Evolutionary conservation across 1,140 invertebrate genomes (phyloP).

Genomic region (Drosophila nasuta): DNA sequence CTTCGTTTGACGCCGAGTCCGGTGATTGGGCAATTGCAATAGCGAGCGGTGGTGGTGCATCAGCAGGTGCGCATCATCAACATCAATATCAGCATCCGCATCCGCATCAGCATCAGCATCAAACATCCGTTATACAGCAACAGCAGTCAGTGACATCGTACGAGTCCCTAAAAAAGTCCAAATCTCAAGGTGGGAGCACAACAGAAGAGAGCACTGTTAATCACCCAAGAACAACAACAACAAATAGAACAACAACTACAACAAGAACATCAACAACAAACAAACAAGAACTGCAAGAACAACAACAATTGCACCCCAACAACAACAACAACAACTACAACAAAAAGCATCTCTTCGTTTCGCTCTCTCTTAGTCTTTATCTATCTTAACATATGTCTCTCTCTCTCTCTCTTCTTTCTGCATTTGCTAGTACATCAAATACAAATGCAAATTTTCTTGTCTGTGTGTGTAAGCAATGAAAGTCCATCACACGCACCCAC

Average conservation of each 20-base stretch:
- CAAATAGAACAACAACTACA: conserved; percentile 31
- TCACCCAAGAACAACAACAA: conserved; percentile 37
- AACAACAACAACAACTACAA: conserved; percentile 22
- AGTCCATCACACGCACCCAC: conserved; percentile 1
- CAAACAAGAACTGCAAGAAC: conserved; percentile 38
- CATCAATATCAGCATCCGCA: conserved; percentile 57
- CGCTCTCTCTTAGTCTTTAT: conserved; percentile 28
- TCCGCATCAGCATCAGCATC: conserved; percentile 63
- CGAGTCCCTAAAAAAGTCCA: conserved; percentile 88
- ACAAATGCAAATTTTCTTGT: conserved; percentile 20
- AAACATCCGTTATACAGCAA: conserved; percentile 77
- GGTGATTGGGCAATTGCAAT: conserved; percentile 28
- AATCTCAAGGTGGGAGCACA: conserved; percentile 94
- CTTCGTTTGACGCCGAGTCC: conserved; percentile 51
- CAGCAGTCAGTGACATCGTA: conserved; percentile 79
- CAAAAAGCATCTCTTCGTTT: conserved; percentile 26
- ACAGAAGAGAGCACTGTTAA: conserved; percentile 70
- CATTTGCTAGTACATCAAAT: conserved; percentile 10
- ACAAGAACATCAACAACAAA: conserved; percentile 42
- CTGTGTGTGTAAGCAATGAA: conserved; percentile 22
- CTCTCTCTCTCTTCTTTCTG: conserved; percentile 26
- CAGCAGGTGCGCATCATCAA: conserved; percentile 77
- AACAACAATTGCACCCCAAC: conserved; percentile 45
- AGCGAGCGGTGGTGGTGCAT: conserved; percentile 41
- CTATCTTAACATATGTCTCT: conserved; percentile 10